These are phyloP conservation scores for Chaetogeoica ovagalla DNA, from an alignment of 2,888 invertebrate genomes.

Conservation along the genomic window DNA sequence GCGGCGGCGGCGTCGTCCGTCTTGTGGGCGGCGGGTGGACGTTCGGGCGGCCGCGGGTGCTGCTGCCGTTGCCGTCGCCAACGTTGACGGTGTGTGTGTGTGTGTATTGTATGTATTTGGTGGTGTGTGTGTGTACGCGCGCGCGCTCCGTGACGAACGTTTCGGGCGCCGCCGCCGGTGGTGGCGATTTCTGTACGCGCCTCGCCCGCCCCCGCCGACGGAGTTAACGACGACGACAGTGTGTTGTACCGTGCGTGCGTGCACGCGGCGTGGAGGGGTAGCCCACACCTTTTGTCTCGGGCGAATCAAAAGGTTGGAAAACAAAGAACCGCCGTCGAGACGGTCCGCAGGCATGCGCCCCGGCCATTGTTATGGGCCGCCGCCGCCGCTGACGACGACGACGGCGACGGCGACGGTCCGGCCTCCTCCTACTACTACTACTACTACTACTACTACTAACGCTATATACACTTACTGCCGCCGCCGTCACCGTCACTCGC, in stretches of 20 bases:
- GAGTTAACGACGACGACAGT: neutral
- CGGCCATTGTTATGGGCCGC: constrained; percentile 50
- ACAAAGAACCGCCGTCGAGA: constrained; percentile 50
- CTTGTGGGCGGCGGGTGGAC: constrained; percentile 21
- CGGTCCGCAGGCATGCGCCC: constrained; percentile 53
- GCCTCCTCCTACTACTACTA: constrained; percentile 22
- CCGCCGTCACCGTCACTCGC: too few species aligned
- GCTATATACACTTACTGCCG: too few species aligned
- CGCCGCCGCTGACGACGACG: constrained; percentile 11
- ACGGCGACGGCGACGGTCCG: constrained; percentile 28
- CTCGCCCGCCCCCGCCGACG: neutral
- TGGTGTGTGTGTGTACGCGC: neutral
- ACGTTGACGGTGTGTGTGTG: neutral
- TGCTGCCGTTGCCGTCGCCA: neutral
- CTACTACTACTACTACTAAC: neutral
- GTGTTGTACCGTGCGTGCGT: neutral
- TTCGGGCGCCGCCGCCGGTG: constrained; percentile 25
- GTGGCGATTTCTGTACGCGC: constrained; percentile 39
- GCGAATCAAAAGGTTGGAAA: constrained; percentile 52
- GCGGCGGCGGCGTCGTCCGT: constrained; percentile 13
- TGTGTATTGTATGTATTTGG: neutral
- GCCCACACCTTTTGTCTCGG: constrained; percentile 51
- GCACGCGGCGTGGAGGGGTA: constrained; percentile 29
- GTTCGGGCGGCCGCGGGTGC: neutral
- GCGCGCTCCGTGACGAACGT: neutral